These are phyloP conservation scores for Centropus bengalensis DNA, from an alignment of 2,113 vertebrate species.

Conservation along the genomic window DNA sequence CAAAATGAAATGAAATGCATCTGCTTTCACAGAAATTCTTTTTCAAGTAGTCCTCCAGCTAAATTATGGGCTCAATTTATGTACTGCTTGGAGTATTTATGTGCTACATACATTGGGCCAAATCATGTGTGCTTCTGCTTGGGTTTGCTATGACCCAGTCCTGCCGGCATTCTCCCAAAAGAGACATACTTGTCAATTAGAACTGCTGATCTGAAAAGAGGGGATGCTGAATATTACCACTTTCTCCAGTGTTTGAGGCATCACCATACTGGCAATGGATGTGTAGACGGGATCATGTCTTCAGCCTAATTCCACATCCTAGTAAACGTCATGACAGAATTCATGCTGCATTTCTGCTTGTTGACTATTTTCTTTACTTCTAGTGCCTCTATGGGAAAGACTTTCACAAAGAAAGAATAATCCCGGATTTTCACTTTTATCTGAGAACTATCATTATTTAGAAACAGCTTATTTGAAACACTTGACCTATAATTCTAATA, in stretches of 20 bases:
- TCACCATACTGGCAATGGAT: neutral
- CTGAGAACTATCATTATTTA: neutral
- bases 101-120: neutral
- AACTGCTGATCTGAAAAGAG: neutral
- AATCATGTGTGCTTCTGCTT: neutral
- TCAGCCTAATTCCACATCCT: neutral
- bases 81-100: neutral
- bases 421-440: neutral
- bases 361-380: neutral
- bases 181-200: neutral
- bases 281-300: neutral
- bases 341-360: neutral
- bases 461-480: neutral
- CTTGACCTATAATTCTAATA: neutral
- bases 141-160: neutral
- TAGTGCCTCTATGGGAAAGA: neutral
- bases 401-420: neutral
- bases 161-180: neutral
- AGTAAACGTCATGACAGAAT: neutral
- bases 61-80: neutral
- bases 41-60: neutral
- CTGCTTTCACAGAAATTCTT: neutral
- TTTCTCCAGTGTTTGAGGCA: neutral
- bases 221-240: neutral
- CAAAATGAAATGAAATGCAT: neutral